Evolutionary conservation across 2,113 vertebrate genomes (phyloP), one percentile per base, ranked within the genome.

Genomic region (Regulus satrapa): DNA sequence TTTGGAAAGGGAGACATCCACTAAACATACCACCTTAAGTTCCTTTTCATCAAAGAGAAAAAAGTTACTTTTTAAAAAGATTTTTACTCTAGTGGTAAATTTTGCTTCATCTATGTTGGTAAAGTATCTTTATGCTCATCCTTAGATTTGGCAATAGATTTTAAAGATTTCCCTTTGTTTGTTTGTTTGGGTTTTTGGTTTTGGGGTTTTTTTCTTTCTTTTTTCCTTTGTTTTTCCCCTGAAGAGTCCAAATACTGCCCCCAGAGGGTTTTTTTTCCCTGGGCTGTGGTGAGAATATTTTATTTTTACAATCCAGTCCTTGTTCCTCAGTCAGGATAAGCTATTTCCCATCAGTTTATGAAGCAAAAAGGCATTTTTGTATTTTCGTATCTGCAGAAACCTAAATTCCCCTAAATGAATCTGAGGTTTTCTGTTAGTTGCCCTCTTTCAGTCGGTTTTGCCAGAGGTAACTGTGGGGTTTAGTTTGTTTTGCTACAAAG

Each of bases 31-130:
- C 4, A 5, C 54, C n/a, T 62, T 26, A 51, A n/a, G 16, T 73
- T 18, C 11, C 28, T 52, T 64, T 89, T 74, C 19, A 43, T 92
- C 55, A 69, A 52, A 66, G 43, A 67, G 51, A 12, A 51, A n/a
- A 55, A 54, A 21, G 11, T 4, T 32, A 23, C 3, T 12, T 63
- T 34, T 51, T 45, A 16, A 3, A 0, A 41, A 13, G 12, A 4
- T 2, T 21, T 34, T 45, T 51, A 34, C 9, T 62, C 36, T 46
- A 46, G 14, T 43, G 26, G 21, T 91, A 11, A 82, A 32, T 66
- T 69, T 77, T 86, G 29, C 15, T 89, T 4, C 34, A 63, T 34
- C 58, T 55, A 0, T n/a, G 8, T 59, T 41, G 12, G 26, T 82
- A 12, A 43, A 83, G 43, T 34, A 26, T 51, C 68, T 76, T 89